These are phyloP conservation scores for Drosophila aff. DNA, from an alignment of 1,140 invertebrate genomes.

Conservation along the genomic window DNA sequence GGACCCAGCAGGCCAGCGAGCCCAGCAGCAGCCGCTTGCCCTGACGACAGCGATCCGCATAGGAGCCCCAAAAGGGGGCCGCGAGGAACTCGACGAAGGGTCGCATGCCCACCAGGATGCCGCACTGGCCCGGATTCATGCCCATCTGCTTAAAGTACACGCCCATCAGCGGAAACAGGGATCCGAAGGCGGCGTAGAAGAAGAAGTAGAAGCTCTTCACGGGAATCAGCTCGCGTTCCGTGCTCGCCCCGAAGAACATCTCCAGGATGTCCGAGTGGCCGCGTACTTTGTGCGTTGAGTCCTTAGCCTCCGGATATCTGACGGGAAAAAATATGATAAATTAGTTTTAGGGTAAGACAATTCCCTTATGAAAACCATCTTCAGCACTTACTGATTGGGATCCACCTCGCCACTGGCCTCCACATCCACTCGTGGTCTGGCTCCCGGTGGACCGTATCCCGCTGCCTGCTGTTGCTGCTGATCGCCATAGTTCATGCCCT, in stretches of 20 bases:
- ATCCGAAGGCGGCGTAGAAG: slow-evolving; percentile 99
- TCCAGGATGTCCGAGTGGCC: slow-evolving; percentile 93
- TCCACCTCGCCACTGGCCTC: slow-evolving; percentile 91
- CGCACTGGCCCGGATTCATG: slow-evolving; percentile 98
- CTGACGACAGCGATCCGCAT: slow-evolving; percentile 96
- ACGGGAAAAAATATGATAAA: background rate
- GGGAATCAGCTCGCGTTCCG: slow-evolving; percentile 95
- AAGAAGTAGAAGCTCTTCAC: slow-evolving; percentile 99
- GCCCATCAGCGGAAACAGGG: slow-evolving; percentile 98
- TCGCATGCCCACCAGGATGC: slow-evolving; percentile 95
- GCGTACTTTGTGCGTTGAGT: slow-evolving; percentile 94
- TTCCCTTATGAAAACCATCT: background rate
- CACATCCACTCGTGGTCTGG: slow-evolving; percentile 90
- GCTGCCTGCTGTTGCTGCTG: slow-evolving; percentile 50
- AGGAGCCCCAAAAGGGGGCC: slow-evolving; percentile 98
- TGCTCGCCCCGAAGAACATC: slow-evolving; percentile 90
- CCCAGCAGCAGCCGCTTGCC: slow-evolving; percentile 95
- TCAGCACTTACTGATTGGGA: slow-evolving; percentile 86
- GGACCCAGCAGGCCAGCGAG: slow-evolving; percentile 96
- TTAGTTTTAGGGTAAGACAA: background rate
- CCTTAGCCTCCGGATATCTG: slow-evolving; percentile 92
- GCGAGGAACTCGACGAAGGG: slow-evolving; percentile 99
- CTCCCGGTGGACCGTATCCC: slow-evolving; percentile 66
- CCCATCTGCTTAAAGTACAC: slow-evolving; percentile 99
- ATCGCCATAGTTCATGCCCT: slow-evolving; percentile 39